These are phyloP conservation scores for Anabacerthia variegaticeps DNA, from an alignment of 2,797 vertebrate genomes.

Conservation along the genomic window DNA sequence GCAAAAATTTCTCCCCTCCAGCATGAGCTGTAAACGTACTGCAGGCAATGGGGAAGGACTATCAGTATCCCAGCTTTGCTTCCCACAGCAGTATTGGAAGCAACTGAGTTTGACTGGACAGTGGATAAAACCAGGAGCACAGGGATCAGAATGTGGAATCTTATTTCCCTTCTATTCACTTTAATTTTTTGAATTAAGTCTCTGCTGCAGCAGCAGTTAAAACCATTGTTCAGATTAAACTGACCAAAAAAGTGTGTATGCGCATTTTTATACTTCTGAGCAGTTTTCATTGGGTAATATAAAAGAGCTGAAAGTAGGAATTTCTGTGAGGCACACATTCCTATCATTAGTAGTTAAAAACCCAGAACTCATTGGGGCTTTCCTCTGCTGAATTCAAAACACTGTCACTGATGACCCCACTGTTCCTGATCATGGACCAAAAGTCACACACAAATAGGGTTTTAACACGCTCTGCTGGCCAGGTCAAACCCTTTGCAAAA, in stretches of 20 bases:
- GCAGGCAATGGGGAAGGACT: background rate
- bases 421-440: background rate
- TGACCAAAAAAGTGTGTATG: background rate
- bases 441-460: background rate
- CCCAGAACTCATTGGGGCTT: background rate
- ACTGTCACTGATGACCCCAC: background rate
- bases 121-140: background rate
- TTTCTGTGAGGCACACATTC: background rate
- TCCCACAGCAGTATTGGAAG: background rate
- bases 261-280: background rate
- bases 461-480: slow-evolving; percentile 17
- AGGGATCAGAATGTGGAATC: background rate
- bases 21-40: background rate
- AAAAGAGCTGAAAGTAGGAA: background rate
- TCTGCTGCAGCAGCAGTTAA: background rate
- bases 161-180: background rate
- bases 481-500: background rate
- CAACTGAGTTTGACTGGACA: background rate
- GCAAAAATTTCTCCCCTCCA: background rate
- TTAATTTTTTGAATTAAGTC: background rate
- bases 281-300: background rate
- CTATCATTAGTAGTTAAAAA: background rate
- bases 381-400: slow-evolving; percentile 13
- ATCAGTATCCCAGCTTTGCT: background rate
- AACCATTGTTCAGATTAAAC: background rate